These are phyloP conservation scores for Polypterus senegalus DNA, from an alignment of 2,113 vertebrate genomes.

Conservation along the genomic window DNA sequence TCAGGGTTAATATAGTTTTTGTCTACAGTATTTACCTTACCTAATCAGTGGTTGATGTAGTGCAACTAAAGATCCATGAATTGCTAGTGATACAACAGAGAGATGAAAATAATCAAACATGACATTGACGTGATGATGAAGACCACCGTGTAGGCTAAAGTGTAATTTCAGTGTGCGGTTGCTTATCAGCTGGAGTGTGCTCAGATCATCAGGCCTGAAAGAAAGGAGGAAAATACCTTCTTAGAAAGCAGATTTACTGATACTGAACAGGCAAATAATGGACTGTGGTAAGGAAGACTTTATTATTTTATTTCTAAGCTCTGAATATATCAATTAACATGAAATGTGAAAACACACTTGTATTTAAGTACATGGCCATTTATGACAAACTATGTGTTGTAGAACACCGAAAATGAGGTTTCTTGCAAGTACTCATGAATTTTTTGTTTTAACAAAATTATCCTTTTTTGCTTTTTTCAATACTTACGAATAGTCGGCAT, in stretches of 20 bases:
- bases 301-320: background rate
- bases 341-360: background rate
- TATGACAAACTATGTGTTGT: background rate
- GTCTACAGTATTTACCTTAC: conserved; percentile 38
- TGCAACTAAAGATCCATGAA: conserved; percentile 90
- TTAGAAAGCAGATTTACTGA: too few species aligned
- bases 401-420: too few species aligned
- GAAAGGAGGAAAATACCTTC: conserved; percentile 15
- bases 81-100: conserved; percentile 80
- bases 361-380: background rate
- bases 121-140: conserved; percentile 92
- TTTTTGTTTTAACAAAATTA: too few species aligned
- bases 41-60: conserved; percentile 95
- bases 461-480: conserved; percentile 11
- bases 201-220: conserved; percentile 74
- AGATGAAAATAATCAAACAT: conserved; percentile 99
- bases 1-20: background rate
- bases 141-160: conserved; percentile 83
- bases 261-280: too few species aligned
- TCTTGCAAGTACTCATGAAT: too few species aligned
- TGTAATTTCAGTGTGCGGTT: conserved; percentile 87
- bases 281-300: too few species aligned
- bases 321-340: background rate
- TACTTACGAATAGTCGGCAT: conserved; percentile 95
- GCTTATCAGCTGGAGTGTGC: conserved; percentile 85